These are phyloP conservation scores for Zaprionus inermis DNA, from an alignment of 1,140 invertebrate species.

Conservation along the genomic window DNA sequence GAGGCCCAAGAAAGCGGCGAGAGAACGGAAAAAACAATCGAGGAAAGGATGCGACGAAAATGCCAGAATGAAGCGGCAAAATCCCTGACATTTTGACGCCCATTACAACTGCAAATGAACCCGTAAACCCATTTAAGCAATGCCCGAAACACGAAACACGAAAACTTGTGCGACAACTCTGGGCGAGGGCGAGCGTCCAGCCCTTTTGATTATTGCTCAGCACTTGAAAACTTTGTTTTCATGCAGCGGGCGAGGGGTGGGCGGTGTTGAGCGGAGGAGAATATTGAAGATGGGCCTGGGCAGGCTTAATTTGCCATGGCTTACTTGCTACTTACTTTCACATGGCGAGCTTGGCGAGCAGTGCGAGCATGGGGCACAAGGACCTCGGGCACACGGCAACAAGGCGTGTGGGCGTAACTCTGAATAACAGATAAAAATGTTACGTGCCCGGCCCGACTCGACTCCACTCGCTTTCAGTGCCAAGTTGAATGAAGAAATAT, in stretches of 20 bases:
- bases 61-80: conserved; percentile 36
- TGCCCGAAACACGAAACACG: conserved; percentile 67
- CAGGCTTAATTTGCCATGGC: conserved; percentile 52
- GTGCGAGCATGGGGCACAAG: conserved; percentile 11
- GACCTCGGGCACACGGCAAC: conserved; percentile 14
- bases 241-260: neutral
- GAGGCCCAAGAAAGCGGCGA: conserved; percentile 8
- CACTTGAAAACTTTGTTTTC: conserved; percentile 73
- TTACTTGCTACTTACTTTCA: conserved; percentile 50
- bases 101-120: conserved; percentile 80
- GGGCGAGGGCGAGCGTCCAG: conserved; percentile 50
- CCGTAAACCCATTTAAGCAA: conserved; percentile 79
- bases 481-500: conserved; percentile 74
- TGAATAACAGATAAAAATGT: conserved; percentile 81
- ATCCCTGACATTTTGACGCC: conserved; percentile 71
- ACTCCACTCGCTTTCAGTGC: conserved; percentile 43
- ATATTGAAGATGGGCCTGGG: neutral
- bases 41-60: conserved; percentile 33
- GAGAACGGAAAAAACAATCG: neutral
- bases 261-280: too few species aligned
- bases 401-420: conserved; percentile 57
- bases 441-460: conserved; percentile 54
- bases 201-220: conserved; percentile 77
- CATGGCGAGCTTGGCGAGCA: neutral
- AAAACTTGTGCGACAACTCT: conserved; percentile 59